phyloP scores from a whole-genome alignment of 1,140 invertebrate genomes.

The Sitophilus oryzae region DNA sequence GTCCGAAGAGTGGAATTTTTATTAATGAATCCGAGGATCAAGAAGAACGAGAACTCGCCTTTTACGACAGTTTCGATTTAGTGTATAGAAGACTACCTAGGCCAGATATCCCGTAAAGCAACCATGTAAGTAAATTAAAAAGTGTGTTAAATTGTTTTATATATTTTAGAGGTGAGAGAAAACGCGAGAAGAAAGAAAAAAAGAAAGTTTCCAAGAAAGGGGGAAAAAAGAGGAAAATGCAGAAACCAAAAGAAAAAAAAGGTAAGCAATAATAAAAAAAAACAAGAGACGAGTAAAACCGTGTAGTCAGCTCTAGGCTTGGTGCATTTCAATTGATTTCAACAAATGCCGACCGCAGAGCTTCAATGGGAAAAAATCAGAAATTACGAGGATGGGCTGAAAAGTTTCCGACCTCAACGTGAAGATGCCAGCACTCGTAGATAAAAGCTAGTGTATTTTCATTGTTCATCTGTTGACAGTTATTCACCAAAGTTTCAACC shows the following conservation, averaged over 20 bases:
- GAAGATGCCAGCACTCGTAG: too few relatives aligned
- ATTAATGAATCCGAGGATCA: conserved; percentile 31
- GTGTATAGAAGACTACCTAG: conserved; percentile 27
- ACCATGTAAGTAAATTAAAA: neutral
- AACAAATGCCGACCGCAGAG: too few relatives aligned
- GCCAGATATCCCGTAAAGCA: too few relatives aligned
- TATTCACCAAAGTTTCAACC: too few relatives aligned
- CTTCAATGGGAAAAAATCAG: too few relatives aligned
- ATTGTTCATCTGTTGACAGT: too few relatives aligned
- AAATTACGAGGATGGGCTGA: too few relatives aligned
- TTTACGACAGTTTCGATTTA: conserved; percentile 34
- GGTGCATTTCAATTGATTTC: too few relatives aligned
- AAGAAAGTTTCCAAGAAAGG: neutral
- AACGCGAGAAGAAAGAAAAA: neutral
- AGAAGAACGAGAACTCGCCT: conserved; percentile 4
- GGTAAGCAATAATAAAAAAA: conserved; percentile 5
- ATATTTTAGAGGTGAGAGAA: neutral
- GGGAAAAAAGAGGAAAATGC: conserved; percentile 18
- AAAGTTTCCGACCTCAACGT: too few relatives aligned
- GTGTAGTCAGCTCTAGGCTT: too few relatives aligned
- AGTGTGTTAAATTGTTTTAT: neutral
- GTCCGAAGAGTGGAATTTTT: conserved; percentile 39
- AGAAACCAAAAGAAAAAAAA: conserved; percentile 14
- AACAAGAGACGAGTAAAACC: too few relatives aligned
- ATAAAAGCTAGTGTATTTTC: too few relatives aligned